Evolutionary conservation across 2,888 invertebrate species (phyloP).

Genomic region (Apantesis nais): DNA sequence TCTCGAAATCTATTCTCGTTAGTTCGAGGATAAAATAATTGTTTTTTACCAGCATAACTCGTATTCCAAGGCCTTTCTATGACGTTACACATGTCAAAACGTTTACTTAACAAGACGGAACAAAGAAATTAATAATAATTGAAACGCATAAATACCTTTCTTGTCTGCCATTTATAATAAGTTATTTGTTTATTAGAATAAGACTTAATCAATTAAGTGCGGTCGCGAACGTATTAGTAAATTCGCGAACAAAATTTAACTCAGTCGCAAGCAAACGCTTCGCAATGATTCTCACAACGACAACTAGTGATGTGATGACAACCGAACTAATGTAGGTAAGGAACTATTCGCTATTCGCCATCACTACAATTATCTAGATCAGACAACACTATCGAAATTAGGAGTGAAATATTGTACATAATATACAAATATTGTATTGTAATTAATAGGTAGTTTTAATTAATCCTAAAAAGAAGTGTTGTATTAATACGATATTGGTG

Average conservation of each 20-base stretch:
- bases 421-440: too few species aligned
- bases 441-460: not conserved
- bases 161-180: slow-evolving; percentile 83
- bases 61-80: slow-evolving; percentile 57
- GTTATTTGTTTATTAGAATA: slow-evolving; percentile 63
- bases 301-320: slow-evolving; percentile 55
- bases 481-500: not conserved
- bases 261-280: slow-evolving; percentile 69
- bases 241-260: slow-evolving; percentile 59
- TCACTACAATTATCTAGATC: not conserved
- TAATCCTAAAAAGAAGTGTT: not conserved
- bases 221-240: slow-evolving; percentile 52
- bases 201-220: slow-evolving; percentile 55
- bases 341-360: not conserved
- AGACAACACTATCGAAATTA: not conserved
- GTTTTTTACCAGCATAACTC: slow-evolving; percentile 48
- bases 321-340: not conserved
- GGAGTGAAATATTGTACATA: not conserved
- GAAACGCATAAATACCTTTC: slow-evolving; percentile 83
- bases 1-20: slow-evolving; percentile 22
- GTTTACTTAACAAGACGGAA: slow-evolving; percentile 58
- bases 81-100: slow-evolving; percentile 83
- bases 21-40: slow-evolving; percentile 36
- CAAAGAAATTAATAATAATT: slow-evolving; percentile 72
- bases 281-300: slow-evolving; percentile 63